Percentiles rank a stretch among this genome's conserved stretches.
These are phyloP conservation scores for Dugesia japonica DNA, from an alignment of 2,888 invertebrate genomes.

Conservation along the genomic window DNA sequence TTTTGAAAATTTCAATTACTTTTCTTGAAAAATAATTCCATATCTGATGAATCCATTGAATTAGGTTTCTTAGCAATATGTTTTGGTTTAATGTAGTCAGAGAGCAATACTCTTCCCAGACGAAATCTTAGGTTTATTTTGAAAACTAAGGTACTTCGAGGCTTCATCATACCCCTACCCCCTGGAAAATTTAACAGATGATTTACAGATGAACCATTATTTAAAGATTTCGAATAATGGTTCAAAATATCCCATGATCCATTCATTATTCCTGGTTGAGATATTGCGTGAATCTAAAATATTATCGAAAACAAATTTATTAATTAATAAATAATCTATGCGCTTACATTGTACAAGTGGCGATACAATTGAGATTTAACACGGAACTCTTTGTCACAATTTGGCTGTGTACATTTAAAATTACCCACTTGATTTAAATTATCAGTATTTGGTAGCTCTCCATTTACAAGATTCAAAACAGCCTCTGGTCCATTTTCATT, in stretches of 20 bases:
- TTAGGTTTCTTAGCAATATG: background rate
- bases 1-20: background rate
- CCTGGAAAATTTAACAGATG: background rate
- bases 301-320: background rate
- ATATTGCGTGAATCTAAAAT: background rate
- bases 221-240: background rate
- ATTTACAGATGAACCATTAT: background rate
- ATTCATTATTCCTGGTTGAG: background rate
- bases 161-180: background rate
- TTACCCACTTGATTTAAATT: constrained; percentile 31
- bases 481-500: constrained; percentile 70
- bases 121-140: background rate
- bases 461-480: constrained; percentile 40
- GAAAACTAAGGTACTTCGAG: background rate
- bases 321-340: no score
- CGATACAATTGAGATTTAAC: constrained; percentile 78
- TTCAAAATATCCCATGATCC: background rate
- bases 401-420: constrained; percentile 33
- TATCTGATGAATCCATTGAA: background rate
- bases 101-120: background rate
- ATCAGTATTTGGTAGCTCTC: background rate
- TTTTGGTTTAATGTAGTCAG: background rate
- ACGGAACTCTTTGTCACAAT: constrained; percentile 61
- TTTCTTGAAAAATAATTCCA: background rate
- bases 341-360: constrained; percentile 59